Evolutionary conservation across 2,888 invertebrate species (phyloP).

Genomic region (Chymomyza caudatula): DNA sequence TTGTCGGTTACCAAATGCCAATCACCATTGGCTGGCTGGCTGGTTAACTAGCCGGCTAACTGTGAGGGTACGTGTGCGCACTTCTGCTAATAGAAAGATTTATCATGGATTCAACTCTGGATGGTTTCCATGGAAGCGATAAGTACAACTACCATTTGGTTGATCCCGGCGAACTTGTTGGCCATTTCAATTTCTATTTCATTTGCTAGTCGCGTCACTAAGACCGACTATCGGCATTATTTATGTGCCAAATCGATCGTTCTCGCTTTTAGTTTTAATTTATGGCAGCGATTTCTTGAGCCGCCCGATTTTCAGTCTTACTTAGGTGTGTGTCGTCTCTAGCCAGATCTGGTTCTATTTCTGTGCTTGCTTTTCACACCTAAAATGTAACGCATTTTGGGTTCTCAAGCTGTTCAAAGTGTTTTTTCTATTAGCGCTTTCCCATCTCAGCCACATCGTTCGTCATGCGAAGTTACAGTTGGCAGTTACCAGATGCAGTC

Average conservation of each 20-base stretch:
- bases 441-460: conserved; percentile 7
- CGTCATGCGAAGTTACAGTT: neutral
- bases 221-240: conserved; percentile 44
- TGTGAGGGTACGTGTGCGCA: conserved; percentile 40
- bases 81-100: conserved; percentile 74
- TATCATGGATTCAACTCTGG: conserved; percentile 54
- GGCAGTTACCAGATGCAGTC: neutral
- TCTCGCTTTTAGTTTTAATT: conserved; percentile 55
- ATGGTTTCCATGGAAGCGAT: conserved; percentile 44
- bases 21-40: conserved; percentile 9
- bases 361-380: conserved; percentile 54
- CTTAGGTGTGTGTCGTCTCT: neutral
- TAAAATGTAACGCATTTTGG: conserved; percentile 59
- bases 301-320: conserved; percentile 13
- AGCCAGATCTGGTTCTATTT: conserved; percentile 2
- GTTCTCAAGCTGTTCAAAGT: conserved; percentile 29
- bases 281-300: conserved; percentile 36
- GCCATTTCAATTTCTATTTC: conserved; percentile 69
- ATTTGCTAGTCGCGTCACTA: conserved; percentile 61
- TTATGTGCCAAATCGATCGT: conserved; percentile 31
- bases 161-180: neutral
- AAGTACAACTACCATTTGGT: conserved; percentile 32
- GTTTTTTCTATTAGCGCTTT: conserved; percentile 62
- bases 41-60: neutral
- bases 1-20: conserved; percentile 7